A percentile compares a stretch with the other conserved stretches of the same genome.
Conservation (phyloP, 2,888 invertebrate genomes). For the Nebria salina region DNA sequence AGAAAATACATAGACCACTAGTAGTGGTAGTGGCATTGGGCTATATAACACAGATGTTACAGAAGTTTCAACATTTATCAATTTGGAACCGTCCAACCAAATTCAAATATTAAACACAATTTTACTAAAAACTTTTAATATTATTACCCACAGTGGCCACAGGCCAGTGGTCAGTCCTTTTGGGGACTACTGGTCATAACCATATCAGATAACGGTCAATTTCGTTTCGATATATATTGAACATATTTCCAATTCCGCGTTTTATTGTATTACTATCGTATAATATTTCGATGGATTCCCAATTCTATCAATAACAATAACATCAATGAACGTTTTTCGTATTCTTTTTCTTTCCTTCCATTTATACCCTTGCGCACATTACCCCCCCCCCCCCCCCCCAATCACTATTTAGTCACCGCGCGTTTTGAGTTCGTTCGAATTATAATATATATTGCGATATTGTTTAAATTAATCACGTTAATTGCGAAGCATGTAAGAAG, state of each 20-base stretch:
- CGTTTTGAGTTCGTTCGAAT: too few species aligned
- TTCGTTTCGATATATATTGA: not conserved
- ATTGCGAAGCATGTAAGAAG: too few species aligned
- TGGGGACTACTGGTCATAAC: not conserved
- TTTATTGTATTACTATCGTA: not conserved
- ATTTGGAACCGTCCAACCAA: slow-evolving; percentile 5
- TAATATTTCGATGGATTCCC: not conserved
- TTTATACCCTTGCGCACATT: too few species aligned
- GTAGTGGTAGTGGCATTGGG: not conserved
- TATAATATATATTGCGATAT: too few species aligned
- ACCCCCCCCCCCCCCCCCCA: too few species aligned
- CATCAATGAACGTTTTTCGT: not conserved
- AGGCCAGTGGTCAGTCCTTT: not conserved
- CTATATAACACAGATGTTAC: slow-evolving; percentile 32
- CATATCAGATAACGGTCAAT: not conserved
- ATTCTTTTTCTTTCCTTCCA: too few species aligned
- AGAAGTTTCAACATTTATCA: slow-evolving; percentile 34
- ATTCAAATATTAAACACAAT: slow-evolving; percentile 24
- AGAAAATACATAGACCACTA: not conserved
- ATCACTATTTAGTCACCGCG: too few species aligned
- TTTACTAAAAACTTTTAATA: slow-evolving; percentile 12
- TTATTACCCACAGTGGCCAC: not conserved
- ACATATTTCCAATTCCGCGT: not conserved
- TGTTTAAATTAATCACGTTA: too few species aligned
- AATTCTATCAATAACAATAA: not conserved